These are phyloP conservation scores for Ormyrus thymus DNA, from an alignment of 2,888 invertebrate genomes.

Conservation along the genomic window DNA sequence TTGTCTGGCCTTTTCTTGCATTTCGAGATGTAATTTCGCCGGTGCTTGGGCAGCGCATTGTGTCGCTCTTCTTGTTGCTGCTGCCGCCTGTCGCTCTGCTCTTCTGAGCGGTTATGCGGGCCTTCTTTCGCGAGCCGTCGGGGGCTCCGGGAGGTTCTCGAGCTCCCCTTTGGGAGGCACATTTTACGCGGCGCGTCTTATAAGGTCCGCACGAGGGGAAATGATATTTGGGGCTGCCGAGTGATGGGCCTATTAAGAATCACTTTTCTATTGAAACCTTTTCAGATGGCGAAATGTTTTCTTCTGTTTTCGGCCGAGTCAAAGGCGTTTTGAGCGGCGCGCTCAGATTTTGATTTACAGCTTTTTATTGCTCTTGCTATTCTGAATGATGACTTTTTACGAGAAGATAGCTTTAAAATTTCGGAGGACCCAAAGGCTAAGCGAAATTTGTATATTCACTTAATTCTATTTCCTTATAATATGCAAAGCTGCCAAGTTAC, in stretches of 20 bases:
- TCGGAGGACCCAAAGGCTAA: background rate
- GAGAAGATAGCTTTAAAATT: background rate
- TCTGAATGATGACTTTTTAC: background rate
- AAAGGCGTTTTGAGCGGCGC: too few relatives aligned
- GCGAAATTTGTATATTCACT: too few relatives aligned
- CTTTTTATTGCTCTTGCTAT: too few relatives aligned
- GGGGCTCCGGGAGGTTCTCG: conserved; percentile 5
- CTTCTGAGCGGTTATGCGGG: background rate
- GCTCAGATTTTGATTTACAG: too few relatives aligned
- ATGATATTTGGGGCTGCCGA: background rate
- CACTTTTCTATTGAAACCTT: conserved; percentile 9
- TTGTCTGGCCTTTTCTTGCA: conserved; percentile 33
- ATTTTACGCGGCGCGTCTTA: conserved; percentile 37
- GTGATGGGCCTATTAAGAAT: conserved; percentile 29
- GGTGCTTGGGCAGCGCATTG: background rate
- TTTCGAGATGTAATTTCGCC: conserved; percentile 45
- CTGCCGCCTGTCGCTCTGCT: background rate
- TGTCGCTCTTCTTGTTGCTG: background rate
- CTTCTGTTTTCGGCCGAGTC: too few relatives aligned
- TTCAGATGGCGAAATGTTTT: background rate
- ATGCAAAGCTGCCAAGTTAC: too few relatives aligned
- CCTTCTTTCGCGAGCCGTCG: background rate
- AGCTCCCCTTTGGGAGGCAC: conserved; percentile 9
- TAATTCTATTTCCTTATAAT: too few relatives aligned
- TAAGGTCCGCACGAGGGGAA: background rate